phyloP scores from a whole-genome alignment of 2,797 vertebrate genomes.

The Pseudopleuronectes americanus region DNA sequence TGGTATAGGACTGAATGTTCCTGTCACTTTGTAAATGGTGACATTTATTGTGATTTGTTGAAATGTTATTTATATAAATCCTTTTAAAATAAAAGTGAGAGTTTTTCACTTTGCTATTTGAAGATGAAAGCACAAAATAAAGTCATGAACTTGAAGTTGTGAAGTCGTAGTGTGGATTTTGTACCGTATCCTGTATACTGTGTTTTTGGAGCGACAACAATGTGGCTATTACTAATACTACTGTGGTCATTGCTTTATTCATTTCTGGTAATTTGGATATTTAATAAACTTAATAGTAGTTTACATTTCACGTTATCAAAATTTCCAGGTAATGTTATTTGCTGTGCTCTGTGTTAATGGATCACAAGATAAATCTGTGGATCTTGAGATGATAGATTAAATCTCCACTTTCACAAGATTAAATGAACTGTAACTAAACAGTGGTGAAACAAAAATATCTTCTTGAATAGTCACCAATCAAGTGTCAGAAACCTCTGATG shows the following conservation, averaged over 20 bases:
- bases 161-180: conserved; percentile 16
- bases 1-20: conserved; percentile 73
- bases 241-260: background rate
- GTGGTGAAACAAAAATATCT: too few species aligned
- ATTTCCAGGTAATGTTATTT: too few species aligned
- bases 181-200: background rate
- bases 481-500: too few species aligned
- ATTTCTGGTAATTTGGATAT: too few species aligned
- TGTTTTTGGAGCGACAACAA: background rate
- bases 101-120: conserved; percentile 78
- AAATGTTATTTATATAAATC: conserved; percentile 86
- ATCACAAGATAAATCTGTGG: too few species aligned
- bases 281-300: too few species aligned
- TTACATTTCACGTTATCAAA: too few species aligned
- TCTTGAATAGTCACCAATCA: too few species aligned
- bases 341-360: too few species aligned
- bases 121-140: conserved; percentile 80
- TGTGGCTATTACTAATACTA: background rate
- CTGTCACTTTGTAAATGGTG: conserved; percentile 78
- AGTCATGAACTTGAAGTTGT: conserved; percentile 67
- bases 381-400: too few species aligned
- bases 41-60: conserved; percentile 81
- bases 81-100: conserved; percentile 76
- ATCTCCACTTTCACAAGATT: too few species aligned
- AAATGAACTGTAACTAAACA: too few species aligned